Evolutionary conservation across 2,113 vertebrate species (phyloP).

Genomic region (Poeciliopsis retropinna): DNA sequence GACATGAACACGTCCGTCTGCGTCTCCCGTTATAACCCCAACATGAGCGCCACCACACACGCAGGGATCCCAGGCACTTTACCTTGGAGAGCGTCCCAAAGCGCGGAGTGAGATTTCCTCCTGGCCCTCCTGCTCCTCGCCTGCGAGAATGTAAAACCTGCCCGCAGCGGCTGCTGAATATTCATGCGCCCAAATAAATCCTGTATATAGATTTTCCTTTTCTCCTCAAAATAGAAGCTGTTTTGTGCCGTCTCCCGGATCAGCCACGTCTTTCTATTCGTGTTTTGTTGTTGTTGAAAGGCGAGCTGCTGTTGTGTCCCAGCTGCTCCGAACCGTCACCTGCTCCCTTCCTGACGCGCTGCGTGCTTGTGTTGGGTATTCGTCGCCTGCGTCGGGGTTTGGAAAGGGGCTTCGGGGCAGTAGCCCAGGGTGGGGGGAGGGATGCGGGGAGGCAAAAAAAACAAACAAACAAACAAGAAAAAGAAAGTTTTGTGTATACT

Average conservation of each 20-base stretch:
- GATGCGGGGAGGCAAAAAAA: no score
- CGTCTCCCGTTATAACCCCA: conserved; percentile 36
- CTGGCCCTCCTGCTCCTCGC: conserved; percentile 24
- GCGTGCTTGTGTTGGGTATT: neutral
- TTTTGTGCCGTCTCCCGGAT: neutral
- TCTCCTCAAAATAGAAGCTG: conserved; percentile 3
- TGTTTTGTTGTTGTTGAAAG: no score
- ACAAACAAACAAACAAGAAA: no score
- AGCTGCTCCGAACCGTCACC: conserved; percentile 12
- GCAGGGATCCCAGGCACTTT: conserved; percentile 36
- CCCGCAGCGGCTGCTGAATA: conserved; percentile 23
- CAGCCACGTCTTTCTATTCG: neutral
- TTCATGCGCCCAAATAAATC: conserved; percentile 23
- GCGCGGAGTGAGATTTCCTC: conserved; percentile 47
- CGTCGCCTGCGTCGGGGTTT: neutral
- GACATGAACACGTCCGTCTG: conserved; percentile 40
- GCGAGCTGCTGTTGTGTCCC: conserved; percentile 22
- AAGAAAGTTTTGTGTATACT: no score
- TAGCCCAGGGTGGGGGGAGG: no score
- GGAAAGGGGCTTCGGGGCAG: no score
- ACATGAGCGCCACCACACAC: conserved; percentile 17
- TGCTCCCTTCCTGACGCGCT: neutral
- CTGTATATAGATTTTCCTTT: neutral
- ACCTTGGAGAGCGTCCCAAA: conserved; percentile 57
- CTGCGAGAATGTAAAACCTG: conserved; percentile 20